Conservation (phyloP, 2,113 vertebrate species). For the Porphyrio hochstetteri region DNA sequence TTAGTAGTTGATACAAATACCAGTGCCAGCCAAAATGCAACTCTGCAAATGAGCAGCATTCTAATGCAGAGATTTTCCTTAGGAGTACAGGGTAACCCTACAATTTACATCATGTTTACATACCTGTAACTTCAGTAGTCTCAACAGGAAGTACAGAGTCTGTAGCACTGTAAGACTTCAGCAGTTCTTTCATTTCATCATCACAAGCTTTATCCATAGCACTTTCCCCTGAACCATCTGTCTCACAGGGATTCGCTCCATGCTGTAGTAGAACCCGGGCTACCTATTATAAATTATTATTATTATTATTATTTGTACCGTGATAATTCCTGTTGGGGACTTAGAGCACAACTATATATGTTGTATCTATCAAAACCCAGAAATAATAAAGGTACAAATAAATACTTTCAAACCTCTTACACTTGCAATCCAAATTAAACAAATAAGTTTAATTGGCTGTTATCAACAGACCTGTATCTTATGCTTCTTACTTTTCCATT, state of each 20-base stretch:
- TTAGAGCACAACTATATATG: background rate
- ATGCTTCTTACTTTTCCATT: background rate
- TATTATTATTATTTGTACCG: background rate
- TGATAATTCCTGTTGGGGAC: background rate
- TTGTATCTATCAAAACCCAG: background rate
- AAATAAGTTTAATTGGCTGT: background rate
- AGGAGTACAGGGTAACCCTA: background rate
- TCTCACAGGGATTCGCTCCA: constrained; percentile 79
- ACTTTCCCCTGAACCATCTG: constrained; percentile 61
- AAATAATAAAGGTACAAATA: background rate
- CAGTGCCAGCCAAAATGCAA: background rate
- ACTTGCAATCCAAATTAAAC: background rate
- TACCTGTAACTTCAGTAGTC: constrained; percentile 30
- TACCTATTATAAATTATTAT: constrained; percentile 66
- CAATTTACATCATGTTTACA: background rate
- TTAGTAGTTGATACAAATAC: background rate
- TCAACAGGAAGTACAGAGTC: background rate
- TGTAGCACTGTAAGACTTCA: constrained; percentile 50
- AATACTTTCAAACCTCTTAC: background rate
- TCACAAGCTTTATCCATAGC: constrained; percentile 71
- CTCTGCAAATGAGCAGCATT: background rate
- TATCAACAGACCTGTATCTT: background rate
- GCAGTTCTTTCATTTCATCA: constrained; percentile 76
- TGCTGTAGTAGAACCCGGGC: constrained; percentile 77
- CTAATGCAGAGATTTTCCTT: background rate